These are phyloP conservation scores for Danio albolineatus DNA, from an alignment of 2,797 vertebrate species.

Conservation along the genomic window DNA sequence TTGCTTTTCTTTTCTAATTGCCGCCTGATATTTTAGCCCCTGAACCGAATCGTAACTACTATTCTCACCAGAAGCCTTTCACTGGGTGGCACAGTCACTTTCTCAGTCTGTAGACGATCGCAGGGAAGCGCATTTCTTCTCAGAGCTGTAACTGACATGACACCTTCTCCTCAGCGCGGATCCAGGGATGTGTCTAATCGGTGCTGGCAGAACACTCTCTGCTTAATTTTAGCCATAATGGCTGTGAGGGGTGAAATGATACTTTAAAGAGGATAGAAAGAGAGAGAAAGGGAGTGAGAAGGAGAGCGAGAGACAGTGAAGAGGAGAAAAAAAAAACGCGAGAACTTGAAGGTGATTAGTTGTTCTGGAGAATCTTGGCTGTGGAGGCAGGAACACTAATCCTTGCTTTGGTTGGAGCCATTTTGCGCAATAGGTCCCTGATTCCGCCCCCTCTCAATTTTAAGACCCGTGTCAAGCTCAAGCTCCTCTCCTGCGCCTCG, in stretches of 20 bases:
- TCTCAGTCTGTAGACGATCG: conserved; percentile 39
- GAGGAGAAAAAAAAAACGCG: conserved; percentile 48
- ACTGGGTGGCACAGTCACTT: conserved; percentile 52
- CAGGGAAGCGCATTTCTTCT: conserved; percentile 46
- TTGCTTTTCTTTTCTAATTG: conserved; percentile 51
- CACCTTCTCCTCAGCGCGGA: conserved; percentile 60
- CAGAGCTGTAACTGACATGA: conserved; percentile 57
- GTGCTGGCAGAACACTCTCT: conserved; percentile 76
- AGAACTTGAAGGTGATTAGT: conserved; percentile 82
- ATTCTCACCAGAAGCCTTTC: conserved; percentile 43
- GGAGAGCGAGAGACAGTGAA: conserved; percentile 58
- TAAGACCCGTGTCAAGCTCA: conserved; percentile 87
- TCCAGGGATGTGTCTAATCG: conserved; percentile 74
- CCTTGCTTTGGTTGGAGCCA: conserved; percentile 85
- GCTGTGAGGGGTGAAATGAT: conserved; percentile 68
- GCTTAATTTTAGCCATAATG: conserved; percentile 81
- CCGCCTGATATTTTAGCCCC: conserved; percentile 55
- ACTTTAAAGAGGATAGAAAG: conserved; percentile 75
- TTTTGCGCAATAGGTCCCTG: conserved; percentile 82
- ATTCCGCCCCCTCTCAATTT: conserved; percentile 86
- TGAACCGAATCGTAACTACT: conserved; percentile 29
- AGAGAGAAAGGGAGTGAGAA: conserved; percentile 53
- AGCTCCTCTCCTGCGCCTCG: conserved; percentile 81
- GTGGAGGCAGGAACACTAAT: conserved; percentile 85
- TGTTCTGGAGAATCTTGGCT: conserved; percentile 83